These are phyloP conservation scores for Ypsolopha scabrella DNA, from an alignment of 2,888 invertebrate genomes.

Conservation along the genomic window DNA sequence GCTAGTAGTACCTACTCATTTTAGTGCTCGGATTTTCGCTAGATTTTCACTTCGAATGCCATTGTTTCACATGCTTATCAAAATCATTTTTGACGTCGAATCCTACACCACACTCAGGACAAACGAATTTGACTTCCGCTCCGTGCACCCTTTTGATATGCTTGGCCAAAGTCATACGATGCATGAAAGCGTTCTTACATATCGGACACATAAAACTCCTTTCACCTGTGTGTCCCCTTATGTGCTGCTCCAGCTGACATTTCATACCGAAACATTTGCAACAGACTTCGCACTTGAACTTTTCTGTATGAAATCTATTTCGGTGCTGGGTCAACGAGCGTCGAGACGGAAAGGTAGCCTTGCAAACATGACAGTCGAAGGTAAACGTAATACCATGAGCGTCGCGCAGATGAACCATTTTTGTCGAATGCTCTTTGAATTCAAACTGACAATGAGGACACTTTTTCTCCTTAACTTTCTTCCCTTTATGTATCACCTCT, in stretches of 20 bases:
- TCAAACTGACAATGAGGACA: slow-evolving; percentile 28
- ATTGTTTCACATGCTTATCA: slow-evolving; percentile 18
- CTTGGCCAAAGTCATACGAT: slow-evolving; percentile 41
- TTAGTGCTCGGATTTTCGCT: not conserved
- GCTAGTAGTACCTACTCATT: too few species aligned
- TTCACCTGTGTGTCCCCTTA: slow-evolving; percentile 47
- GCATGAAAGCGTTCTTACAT: slow-evolving; percentile 52
- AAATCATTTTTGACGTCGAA: slow-evolving; percentile 21
- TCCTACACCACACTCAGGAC: slow-evolving; percentile 19
- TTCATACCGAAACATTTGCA: slow-evolving; percentile 51
- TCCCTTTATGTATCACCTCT: slow-evolving; percentile 35
- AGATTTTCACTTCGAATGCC: slow-evolving; percentile 11
- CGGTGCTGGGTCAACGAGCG: slow-evolving; percentile 33
- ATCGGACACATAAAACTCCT: slow-evolving; percentile 42
- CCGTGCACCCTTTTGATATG: slow-evolving; percentile 45
- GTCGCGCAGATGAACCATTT: slow-evolving; percentile 29
- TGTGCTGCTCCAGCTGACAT: slow-evolving; percentile 51
- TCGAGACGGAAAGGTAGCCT: slow-evolving; percentile 22
- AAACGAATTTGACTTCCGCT: slow-evolving; percentile 18
- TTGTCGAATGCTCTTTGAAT: slow-evolving; percentile 38
- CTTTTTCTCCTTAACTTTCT: slow-evolving; percentile 22
- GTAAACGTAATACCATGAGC: slow-evolving; percentile 27
- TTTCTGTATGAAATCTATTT: slow-evolving; percentile 42
- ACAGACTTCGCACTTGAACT: slow-evolving; percentile 50
- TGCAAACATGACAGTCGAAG: slow-evolving; percentile 31